Base-by-base conservation (phyloP, 2,888 invertebrate genomes). In the Limnephilus marmoratus region DNA sequence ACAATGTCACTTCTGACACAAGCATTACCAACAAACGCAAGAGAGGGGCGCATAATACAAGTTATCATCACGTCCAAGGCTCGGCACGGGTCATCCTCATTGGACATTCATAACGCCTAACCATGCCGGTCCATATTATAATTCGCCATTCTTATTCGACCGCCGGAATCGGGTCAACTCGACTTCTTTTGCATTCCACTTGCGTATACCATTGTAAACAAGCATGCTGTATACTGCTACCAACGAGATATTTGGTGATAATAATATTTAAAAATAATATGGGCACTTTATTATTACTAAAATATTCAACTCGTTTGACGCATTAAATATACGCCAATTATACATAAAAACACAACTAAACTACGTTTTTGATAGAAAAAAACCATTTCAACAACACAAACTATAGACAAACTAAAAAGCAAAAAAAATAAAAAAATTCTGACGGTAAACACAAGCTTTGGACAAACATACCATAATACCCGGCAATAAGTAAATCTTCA, bases 1-100 rank as follows among this genome's bases (percentile, higher is more conserved):
- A 68, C 68, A 68, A 68, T 68, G 68, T 68, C 24, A 68, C 9
- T n/a, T 68, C 68, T 2, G 24, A 68, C 53, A 68, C 68, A 68
- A 68, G 11, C 68, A 68, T 68, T 5, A 24, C 68, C 24, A 68
- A n/a, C 24, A 68, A 68, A 9, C n/a, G 24, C 9, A 68, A 68
- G 68, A 68, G 68, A 18, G 24, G 68, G 68, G 7, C n/a, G 24
- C 9, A 68, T 68, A 68, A 68, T 9, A 24, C 7, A 24, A 68
- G 83, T 83, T 83, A 83, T 83, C 34, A 83, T 83, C 83, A 83
- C 83, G 83, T 83, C 31, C 83, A 83, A 83, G 83, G 83, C 34
- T 31, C 83, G 37, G 83, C 24, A 24, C 83, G 83, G 83, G 34
- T 41, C 83, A 15, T 83, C 31, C 37, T 83, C 83, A 83, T 83